A percentile compares a stretch with the other conserved stretches of the same genome.
Conservation (phyloP, 92 coral and sea anemone genomes). For the Porites cylindrica region DNA sequence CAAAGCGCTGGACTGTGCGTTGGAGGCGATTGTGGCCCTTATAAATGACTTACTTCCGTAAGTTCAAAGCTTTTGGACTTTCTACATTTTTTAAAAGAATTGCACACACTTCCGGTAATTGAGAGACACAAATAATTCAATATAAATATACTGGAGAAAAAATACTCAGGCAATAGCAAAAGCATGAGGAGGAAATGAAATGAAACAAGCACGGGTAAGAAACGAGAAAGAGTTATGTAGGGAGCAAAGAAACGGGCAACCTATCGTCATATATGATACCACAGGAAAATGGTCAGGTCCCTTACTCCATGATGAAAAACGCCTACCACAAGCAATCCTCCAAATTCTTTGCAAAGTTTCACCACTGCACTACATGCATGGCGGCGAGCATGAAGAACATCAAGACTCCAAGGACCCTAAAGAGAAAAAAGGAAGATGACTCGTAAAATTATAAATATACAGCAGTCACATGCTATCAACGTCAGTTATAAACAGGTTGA, state of each 20-base stretch:
- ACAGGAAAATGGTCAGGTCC: not conserved
- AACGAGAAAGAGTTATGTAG: too few relatives aligned
- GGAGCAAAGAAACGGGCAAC: too few relatives aligned
- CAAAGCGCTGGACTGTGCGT: too few relatives aligned
- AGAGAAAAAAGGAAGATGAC: not conserved
- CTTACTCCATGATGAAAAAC: not conserved
- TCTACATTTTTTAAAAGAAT: too few relatives aligned
- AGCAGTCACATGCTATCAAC: not conserved
- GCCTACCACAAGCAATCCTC: slow-evolving; percentile 85
- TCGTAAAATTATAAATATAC: not conserved
- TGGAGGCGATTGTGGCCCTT: too few relatives aligned
- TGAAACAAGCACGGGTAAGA: not conserved
- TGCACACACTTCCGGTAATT: too few relatives aligned
- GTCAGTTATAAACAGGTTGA: too few relatives aligned
- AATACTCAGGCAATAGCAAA: not conserved
- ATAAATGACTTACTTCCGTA: too few relatives aligned
- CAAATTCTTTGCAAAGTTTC: slow-evolving; percentile 80
- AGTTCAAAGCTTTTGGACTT: too few relatives aligned
- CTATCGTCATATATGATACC: too few relatives aligned
- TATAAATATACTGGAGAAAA: not conserved
- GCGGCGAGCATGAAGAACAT: slow-evolving; percentile 90
- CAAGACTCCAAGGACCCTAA: slow-evolving; percentile 85
- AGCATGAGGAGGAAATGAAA: not conserved
- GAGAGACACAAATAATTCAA: not conserved
- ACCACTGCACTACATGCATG: slow-evolving; percentile 78